Evolutionary conservation across 2,113 vertebrate species (phyloP), one percentile per base, ranked within the genome.

Genomic region (Centropristis striata): DNA sequence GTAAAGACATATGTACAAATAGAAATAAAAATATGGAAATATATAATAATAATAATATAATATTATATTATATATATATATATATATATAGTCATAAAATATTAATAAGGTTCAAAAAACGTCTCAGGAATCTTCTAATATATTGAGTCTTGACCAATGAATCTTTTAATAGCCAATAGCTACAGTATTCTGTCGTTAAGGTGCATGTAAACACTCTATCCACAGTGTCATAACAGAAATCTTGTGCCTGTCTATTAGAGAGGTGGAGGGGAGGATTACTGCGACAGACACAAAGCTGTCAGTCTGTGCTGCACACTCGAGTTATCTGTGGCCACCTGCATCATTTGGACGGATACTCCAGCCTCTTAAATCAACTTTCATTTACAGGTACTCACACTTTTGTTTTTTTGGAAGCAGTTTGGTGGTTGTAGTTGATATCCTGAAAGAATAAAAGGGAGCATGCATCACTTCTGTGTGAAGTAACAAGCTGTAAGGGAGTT

Each of bases 241-340:
- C 46, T 39, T 8, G 25, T 77, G 83, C 71, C 74, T 20, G 57
- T 78, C 71, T 86, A 71, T 74, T 80, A 78, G 60, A 59, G 74
- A 63, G 21, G 21, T 25, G 18, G n/a, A 4, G 61, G 63, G 74
- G 74, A 25, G 73, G 44, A 80, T 78, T 32, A 23, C 63, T 74
- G 71, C 67, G 46, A 25, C 16, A 60, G 28, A 70, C 57, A 47
- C 78, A 75, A n/a, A 80, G 61, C 83, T 86, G 84, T 51, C 76
- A 67, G 10, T 64, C 78, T 81, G 78, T 39, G 57, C 6, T 18
- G 39, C 27, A 25, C 37, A 13, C n/a, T 41, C 23, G 9, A 21
- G 28, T 49, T 75, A 36, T 47, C n/a, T 41, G 36, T 27, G 39
- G 18, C 27, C 18, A 13, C 51, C 25, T 55, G 68, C 58, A 23